These are phyloP conservation scores for Iselma pallidipennis DNA, from an alignment of 2,888 invertebrate genomes.

Conservation along the genomic window DNA sequence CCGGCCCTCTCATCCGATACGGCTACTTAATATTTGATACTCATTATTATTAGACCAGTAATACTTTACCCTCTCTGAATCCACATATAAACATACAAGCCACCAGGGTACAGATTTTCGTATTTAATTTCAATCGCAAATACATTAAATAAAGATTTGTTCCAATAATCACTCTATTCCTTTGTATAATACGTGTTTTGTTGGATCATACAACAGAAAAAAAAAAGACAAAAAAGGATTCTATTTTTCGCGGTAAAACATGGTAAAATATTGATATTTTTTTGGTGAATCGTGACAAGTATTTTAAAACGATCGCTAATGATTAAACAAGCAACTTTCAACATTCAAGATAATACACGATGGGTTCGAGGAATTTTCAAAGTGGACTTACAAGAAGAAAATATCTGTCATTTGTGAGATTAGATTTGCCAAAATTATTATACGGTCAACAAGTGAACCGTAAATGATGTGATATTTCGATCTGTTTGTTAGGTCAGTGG, in stretches of 20 bases:
- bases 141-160: not conserved
- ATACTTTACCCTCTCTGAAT: constrained; percentile 8
- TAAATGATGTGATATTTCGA: not conserved
- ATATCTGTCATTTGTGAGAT: constrained; percentile 11
- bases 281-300: not conserved
- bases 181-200: not conserved
- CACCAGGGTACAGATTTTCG: constrained; percentile 19
- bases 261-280: not conserved
- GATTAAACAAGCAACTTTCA: constrained; percentile 5
- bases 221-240: not conserved
- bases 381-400: constrained; percentile 6
- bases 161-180: not conserved
- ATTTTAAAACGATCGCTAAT: constrained; percentile 6
- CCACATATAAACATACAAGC: constrained; percentile 16
- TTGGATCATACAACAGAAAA: no score
- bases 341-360: not conserved
- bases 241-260: not conserved
- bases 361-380: not conserved
- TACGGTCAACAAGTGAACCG: constrained; percentile 16
- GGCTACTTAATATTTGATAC: constrained; percentile 46
- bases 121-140: constrained; percentile 15
- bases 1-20: constrained; percentile 41
- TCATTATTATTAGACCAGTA: constrained; percentile 40
- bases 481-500: not conserved
- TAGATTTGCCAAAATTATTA: constrained; percentile 24